Evolutionary conservation across 2,797 vertebrate genomes (phyloP).

Genomic region (Syndactyla subalaris): DNA sequence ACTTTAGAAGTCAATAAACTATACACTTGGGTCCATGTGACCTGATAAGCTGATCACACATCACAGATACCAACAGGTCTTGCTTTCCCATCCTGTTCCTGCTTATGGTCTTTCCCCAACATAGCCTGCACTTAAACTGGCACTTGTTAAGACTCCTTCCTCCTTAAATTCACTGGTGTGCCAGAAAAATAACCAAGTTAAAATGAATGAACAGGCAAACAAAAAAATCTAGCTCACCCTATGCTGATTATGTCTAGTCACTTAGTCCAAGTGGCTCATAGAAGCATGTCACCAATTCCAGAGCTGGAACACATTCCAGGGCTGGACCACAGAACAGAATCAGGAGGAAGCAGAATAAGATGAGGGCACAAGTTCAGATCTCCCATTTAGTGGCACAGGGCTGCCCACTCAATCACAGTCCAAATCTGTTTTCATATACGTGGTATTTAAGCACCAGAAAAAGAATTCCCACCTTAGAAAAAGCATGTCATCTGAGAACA

Average conservation of each 20-base stretch:
- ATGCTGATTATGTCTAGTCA: background rate
- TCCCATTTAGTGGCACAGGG: background rate
- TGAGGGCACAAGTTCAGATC: background rate
- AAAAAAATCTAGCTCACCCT: background rate
- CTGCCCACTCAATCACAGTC: background rate
- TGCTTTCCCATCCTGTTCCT: background rate
- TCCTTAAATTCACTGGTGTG: background rate
- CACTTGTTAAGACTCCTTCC: background rate
- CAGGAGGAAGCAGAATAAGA: background rate
- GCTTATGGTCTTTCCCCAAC: rapidly evolving
- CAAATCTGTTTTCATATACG: background rate
- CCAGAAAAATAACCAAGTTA: background rate
- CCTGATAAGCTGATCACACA: background rate
- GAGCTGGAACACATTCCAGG: background rate
- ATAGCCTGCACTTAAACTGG: background rate
- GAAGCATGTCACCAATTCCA: background rate
- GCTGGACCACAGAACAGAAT: background rate
- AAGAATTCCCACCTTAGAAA: constrained; percentile 87
- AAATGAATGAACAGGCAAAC: background rate
- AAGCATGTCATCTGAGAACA: constrained; percentile 98
- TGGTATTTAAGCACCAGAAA: background rate
- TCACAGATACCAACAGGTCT: background rate
- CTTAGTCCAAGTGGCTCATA: background rate
- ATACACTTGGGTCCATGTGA: background rate
- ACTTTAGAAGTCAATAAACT: background rate